Conservation (phyloP, 2,888 invertebrate species). For the Stenodera caucasica region DNA sequence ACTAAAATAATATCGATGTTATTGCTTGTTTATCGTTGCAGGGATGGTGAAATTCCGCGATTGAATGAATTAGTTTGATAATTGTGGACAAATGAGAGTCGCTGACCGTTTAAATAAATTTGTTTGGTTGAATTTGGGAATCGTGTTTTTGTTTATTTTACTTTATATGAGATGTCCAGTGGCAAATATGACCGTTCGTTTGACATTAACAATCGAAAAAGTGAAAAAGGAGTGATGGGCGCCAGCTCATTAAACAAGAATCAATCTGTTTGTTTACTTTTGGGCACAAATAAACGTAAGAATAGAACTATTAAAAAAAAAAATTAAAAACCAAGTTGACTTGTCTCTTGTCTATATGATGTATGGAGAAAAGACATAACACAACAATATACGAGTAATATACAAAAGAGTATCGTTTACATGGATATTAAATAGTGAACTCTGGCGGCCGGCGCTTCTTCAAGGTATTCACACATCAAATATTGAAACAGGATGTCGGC, state of each 20-base stretch:
- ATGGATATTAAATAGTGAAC: conserved; percentile 34
- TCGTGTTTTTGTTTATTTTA: background rate
- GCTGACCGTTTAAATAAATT: background rate
- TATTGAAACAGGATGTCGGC: conserved; percentile 42
- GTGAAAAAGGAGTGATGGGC: conserved; percentile 3
- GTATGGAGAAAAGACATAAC: background rate
- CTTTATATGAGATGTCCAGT: background rate
- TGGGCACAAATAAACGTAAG: conserved; percentile 10
- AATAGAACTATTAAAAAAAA: background rate
- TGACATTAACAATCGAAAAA: background rate
- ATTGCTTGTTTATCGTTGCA: background rate
- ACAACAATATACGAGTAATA: conserved; percentile 10
- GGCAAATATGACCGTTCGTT: background rate
- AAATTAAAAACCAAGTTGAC: background rate
- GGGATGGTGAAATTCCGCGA: background rate
- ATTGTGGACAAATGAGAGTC: too few relatives aligned
- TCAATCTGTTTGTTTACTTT: conserved; percentile 15
- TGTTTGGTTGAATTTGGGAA: background rate
- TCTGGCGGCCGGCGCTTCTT: conserved; percentile 30
- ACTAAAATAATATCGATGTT: background rate
- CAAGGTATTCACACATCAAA: conserved; percentile 37
- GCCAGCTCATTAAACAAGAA: conserved; percentile 10
- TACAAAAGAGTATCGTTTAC: conserved; percentile 36
- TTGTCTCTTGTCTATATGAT: background rate
- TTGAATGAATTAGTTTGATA: too few relatives aligned